Base-by-base conservation (phyloP, 2,888 invertebrate genomes). In the Phengaris alcon region DNA sequence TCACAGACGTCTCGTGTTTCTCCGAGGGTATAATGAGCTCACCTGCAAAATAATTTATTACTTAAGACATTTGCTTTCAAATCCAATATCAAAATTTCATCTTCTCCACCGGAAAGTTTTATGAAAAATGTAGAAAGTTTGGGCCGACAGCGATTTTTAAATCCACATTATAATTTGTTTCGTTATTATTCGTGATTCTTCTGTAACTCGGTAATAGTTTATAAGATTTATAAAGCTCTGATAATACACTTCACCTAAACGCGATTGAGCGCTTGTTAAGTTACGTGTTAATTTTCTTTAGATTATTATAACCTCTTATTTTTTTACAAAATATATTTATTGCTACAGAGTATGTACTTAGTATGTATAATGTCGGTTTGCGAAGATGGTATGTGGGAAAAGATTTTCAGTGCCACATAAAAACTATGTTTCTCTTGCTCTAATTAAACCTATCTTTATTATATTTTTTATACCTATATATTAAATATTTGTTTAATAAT, bases 1-100 rank as follows among this genome's bases (percentile, higher is more conserved):
- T 90, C 78, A 95, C 95, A 82, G 96, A 95, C 84, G 97, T 97
- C 85, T 97, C 96, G 90, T 97, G 97, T 86, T 97, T 97, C 77
- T 95, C 94, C 80, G 97, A 97, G n/a, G 96, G 95, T 83, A 97
- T 96, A 86, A 97, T 96, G 96, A 97, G 96, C 85, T 96, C 96
- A 93, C 95, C 96, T 96, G 94, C 75, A 84, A 81, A 87, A 87
- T 83, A 88, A 89, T 88, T 89, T 89, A 89, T 89, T 86, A 85
- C 87, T 86, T 84, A 86, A 87, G 89, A 88, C 87, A 87, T 87
- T 90, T 87, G 87, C 87, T 89, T 88, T 90, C 84, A 90, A 90
- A 93, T 92, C 89, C 88, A 91, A 93, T 92, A 91, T 92, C 90
- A 92, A 88, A 90, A 91, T 91, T 91, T 92, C 89, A 91, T 90